Evolutionary conservation across 2,888 invertebrate species (phyloP).

Genomic region (Phasia obesa): DNA sequence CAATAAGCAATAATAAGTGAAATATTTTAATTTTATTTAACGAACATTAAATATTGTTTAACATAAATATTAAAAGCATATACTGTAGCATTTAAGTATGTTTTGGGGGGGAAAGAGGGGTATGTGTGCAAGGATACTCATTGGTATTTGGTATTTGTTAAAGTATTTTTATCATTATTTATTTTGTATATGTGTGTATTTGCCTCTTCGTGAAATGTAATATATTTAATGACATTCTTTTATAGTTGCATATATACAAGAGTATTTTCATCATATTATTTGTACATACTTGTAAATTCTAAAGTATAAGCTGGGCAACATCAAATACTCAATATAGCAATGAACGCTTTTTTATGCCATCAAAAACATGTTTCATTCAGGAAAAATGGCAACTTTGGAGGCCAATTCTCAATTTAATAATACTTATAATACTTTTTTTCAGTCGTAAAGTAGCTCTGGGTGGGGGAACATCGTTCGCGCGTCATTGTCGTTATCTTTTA

Average conservation of each 20-base stretch:
- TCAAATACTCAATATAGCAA: slow-evolving; percentile 58
- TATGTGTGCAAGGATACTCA: slow-evolving; percentile 3
- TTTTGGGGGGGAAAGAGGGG: background rate
- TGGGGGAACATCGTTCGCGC: no score
- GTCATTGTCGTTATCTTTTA: no score
- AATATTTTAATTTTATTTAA: slow-evolving; percentile 40
- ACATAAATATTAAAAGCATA: slow-evolving; percentile 51
- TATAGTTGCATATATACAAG: background rate
- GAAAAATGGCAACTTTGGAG: background rate
- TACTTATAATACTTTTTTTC: no score
- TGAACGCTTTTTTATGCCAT: slow-evolving; percentile 54
- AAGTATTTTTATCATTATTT: slow-evolving; percentile 44
- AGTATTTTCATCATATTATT: slow-evolving; percentile 32
- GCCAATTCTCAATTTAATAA: background rate
- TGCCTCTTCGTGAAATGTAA: background rate
- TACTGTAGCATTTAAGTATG: slow-evolving; percentile 10
- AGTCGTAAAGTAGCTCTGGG: no score
- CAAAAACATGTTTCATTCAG: background rate
- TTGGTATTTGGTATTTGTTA: slow-evolving; percentile 54
- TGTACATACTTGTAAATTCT: slow-evolving; percentile 53
- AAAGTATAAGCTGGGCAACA: slow-evolving; percentile 66
- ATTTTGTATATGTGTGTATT: background rate
- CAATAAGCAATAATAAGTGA: slow-evolving; percentile 11
- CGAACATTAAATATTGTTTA: slow-evolving; percentile 56
- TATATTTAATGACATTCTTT: slow-evolving; percentile 14